Percentiles rank a stretch among this genome's conserved stretches.
phyloP scores from a whole-genome alignment of 2,797 vertebrate species.

The Monodelphis domestica region DNA sequence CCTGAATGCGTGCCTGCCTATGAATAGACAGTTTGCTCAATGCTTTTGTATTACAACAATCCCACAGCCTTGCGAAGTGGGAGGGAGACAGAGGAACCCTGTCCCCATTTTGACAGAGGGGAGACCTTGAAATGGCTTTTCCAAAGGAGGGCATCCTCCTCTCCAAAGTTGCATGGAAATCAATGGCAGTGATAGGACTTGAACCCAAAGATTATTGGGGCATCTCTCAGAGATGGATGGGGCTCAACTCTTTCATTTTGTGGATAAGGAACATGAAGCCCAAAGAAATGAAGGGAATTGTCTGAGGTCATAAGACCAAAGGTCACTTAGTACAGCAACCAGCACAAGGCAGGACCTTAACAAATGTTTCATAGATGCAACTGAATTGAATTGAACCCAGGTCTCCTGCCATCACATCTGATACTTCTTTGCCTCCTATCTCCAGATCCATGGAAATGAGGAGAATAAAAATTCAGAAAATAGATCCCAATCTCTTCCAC shows the following conservation, averaged over 20 bases:
- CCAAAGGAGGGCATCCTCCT: not conserved
- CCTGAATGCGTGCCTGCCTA: not conserved
- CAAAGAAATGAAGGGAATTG: not conserved
- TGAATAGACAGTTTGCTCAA: not conserved
- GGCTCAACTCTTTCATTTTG: not conserved
- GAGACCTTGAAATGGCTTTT: not conserved
- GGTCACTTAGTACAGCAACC: not conserved
- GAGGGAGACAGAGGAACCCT: too few relatives aligned
- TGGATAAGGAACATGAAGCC: not conserved
- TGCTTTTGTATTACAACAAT: not conserved
- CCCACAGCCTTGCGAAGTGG: not conserved
- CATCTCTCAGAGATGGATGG: not conserved
- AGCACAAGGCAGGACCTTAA: not conserved
- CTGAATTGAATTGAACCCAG: not conserved
- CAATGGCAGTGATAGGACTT: not conserved
- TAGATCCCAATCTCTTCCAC: not conserved
- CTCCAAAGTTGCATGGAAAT: not conserved
- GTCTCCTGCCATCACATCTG: not conserved
- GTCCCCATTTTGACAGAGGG: not conserved
- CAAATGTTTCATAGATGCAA: not conserved
- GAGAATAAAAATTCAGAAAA: constrained; percentile 29
- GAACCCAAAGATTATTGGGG: not conserved
- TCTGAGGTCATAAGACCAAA: not conserved
- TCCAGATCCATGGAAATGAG: not conserved
- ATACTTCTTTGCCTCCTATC: not conserved